A percentile compares a stretch with the other conserved stretches of the same genome.
Conservation (phyloP, 2,797 vertebrate species). For the Cynopterus sphinx region DNA sequence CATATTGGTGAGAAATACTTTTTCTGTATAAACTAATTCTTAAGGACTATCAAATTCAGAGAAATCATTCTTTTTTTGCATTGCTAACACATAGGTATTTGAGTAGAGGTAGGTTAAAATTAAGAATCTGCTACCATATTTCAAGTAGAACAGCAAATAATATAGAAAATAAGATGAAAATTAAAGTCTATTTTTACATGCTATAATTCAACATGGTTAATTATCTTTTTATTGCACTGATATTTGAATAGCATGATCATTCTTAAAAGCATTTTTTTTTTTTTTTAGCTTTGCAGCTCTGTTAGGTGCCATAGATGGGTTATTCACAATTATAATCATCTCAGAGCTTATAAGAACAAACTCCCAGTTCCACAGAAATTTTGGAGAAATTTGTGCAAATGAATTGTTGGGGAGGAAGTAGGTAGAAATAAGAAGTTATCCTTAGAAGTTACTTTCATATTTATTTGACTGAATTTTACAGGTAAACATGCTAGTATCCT, state of each 20-base stretch:
- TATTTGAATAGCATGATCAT: background rate
- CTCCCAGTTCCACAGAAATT: background rate
- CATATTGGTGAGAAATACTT: background rate
- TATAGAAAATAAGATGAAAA: background rate
- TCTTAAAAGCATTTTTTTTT: background rate
- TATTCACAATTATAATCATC: background rate
- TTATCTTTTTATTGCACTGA: conserved; percentile 16
- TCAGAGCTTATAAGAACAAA: background rate
- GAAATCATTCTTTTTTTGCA: conserved; percentile 29
- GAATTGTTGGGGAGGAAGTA: background rate
- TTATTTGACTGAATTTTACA: conserved; percentile 22
- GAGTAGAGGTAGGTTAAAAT: background rate
- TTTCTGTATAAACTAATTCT: background rate
- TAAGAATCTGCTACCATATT: conserved; percentile 18
- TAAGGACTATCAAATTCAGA: background rate
- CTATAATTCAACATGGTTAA: background rate
- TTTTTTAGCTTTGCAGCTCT: background rate
- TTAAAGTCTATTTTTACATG: background rate
- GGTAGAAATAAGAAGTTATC: background rate
- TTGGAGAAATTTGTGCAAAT: conserved; percentile 14
- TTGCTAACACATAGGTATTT: background rate
- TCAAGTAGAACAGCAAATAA: background rate
- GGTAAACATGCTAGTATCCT: background rate
- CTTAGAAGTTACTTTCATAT: background rate
- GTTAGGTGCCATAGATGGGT: background rate